Evolutionary conservation across 2,888 invertebrate species (phyloP).

Genomic region (Acanthosepion pharaonis): DNA sequence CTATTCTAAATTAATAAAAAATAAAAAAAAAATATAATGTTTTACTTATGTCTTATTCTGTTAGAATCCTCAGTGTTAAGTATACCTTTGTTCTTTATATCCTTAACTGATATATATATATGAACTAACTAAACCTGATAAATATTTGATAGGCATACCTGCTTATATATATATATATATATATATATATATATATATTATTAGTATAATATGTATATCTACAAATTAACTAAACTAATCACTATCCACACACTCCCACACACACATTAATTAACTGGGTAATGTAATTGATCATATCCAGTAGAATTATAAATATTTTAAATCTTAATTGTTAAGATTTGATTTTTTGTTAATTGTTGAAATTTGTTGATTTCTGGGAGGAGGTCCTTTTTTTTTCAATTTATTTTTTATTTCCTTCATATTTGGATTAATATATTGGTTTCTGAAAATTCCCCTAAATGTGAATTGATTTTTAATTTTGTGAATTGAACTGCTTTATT

Average conservation of each 20-base stretch:
- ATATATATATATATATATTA: not conserved
- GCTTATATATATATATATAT: not conserved
- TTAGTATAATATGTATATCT: not conserved
- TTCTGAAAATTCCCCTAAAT: not conserved
- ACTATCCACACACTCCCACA: not conserved
- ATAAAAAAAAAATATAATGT: not conserved
- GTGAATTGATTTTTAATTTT: not conserved
- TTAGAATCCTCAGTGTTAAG: not conserved
- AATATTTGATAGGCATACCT: not conserved
- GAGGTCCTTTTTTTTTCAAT: not conserved
- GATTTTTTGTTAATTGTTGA: too few species aligned
- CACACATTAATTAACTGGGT: not conserved
- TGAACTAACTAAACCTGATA: not conserved
- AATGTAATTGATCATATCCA: not conserved
- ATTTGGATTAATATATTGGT: not conserved
- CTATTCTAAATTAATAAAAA: not conserved
- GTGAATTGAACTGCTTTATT: not conserved
- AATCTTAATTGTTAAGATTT: not conserved
- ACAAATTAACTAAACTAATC: not conserved
- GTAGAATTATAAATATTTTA: not conserved
- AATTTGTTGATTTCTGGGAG: not conserved
- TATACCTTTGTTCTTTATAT: not conserved
- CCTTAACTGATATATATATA: not conserved
- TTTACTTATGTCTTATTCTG: not conserved
- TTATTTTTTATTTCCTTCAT: not conserved